Evolutionary conservation across 2,113 vertebrate genomes (phyloP).

Genomic region (Piprites chloris): DNA sequence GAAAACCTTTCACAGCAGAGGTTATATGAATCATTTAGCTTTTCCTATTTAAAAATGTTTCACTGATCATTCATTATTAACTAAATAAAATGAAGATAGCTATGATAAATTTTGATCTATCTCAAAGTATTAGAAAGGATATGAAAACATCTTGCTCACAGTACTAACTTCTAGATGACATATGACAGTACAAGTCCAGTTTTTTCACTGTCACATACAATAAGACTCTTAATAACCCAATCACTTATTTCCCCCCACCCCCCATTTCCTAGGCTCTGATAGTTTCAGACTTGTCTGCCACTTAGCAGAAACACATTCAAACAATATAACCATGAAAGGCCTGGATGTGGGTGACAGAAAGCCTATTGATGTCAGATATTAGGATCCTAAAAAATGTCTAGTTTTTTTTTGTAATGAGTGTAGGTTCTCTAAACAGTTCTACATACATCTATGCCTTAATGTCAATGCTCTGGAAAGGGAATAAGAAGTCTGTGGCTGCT

Average conservation of each 20-base stretch:
- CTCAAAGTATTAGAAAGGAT: slow-evolving; percentile 53
- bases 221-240: slow-evolving; percentile 12
- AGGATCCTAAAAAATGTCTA: background rate
- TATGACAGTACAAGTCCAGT: background rate
- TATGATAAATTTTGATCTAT: slow-evolving; percentile 36
- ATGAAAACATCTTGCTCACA: slow-evolving; percentile 59
- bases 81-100: slow-evolving; percentile 60
- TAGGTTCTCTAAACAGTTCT: background rate
- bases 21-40: slow-evolving; percentile 40
- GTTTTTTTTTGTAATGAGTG: background rate
- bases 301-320: background rate
- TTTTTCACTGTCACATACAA: slow-evolving; percentile 32
- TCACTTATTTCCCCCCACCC: no score
- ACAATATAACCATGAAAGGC: background rate
- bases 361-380: background rate
- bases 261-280: background rate
- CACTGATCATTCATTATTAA: slow-evolving; percentile 64
- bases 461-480: background rate
- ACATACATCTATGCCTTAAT: background rate
- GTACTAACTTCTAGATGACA: slow-evolving; percentile 61
- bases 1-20: slow-evolving; percentile 38
- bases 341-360: background rate
- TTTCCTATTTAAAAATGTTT: slow-evolving; percentile 46
- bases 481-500: background rate
- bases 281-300: background rate